Base-by-base conservation (phyloP, 2,113 vertebrate species). In the Anarrhichthys ocellatus region DNA sequence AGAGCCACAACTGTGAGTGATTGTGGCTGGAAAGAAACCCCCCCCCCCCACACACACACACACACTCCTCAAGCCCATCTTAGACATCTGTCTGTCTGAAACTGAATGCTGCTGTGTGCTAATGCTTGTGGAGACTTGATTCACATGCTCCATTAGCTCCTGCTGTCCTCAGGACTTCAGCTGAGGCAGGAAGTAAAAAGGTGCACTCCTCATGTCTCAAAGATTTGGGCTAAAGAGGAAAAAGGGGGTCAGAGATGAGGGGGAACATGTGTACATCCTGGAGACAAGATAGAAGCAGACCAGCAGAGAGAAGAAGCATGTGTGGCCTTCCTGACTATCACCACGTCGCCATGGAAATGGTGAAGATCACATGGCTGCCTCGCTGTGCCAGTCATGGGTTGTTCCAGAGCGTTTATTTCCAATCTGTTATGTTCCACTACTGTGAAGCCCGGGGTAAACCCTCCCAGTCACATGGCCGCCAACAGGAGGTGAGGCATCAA, bases 1-100 rank as follows among this genome's bases (percentile, higher is more conserved):
- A 88, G 88, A 87, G 38, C 29, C 76, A 88, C 88, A 88, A 89
- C 86, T 91, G 88, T 66, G 83, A 70, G 66, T 58, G 85, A 87
- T 81, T 91, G 89, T 88, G 72, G 86, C 65, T 78, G 78, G 68
- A 91, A 80, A 77, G 68, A 73, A 91, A 71, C 13, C 22, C 75
- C 46, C 13, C 13, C 32, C 29, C 2, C 29, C 2, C 29, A 29
- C 29, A 29, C 29, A 29, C 29, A 29, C 29, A 29, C 29, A 29
- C 29, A 29, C 29, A 29, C 29, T 29, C 29, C 29, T 29, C 2
- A 46, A 73, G 56, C 52, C 48, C 66, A 71, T 74, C 67, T 0
- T 68, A 90, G 87, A 86, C 88, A 87, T 90, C 85, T 88, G 87
- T 66, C 71, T 88, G 74, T 59, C 77, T 74, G 89, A 92, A 92